Base-by-base conservation (phyloP, 1,140 invertebrate species). In the Drosophila asahinai region DNA sequence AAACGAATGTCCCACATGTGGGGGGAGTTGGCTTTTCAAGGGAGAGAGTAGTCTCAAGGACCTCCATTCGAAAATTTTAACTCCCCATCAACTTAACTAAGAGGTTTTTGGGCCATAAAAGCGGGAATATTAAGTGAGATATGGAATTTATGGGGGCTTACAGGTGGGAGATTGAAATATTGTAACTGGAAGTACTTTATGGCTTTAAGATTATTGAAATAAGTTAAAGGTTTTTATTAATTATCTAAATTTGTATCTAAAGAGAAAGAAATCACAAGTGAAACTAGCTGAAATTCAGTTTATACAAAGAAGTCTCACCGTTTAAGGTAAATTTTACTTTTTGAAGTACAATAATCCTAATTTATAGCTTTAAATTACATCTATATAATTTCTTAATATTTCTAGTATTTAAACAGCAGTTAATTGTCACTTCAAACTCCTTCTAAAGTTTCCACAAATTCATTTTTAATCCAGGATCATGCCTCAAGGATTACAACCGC, bases 1-100 rank as follows among this genome's bases (percentile, higher is more conserved):
- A 67, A 82, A 63, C 58, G 57, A 51, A 73, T 72, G 66, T 72
- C 27, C 57, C 45, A 64, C 48, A 66, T 54, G 61, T 52, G 54
- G 25, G 33, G 40, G 63, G 22, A 22, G 38, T 8, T 17, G 42
- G 45, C 43, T 14, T 30, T 36, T 1, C 15, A 7, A 15, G 6
- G 40, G 15, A 42, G 5, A 6, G 1, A 1, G 3, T 14, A 2
- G 40, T 7, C 4, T 11, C 1, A 40, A 25, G 54, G 38, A 40
- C 40, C 36, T 25, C 8, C 17, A n/a, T 14, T 15, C 11, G n/a
- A 59, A 47, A 60, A 67, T 52, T 71, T 55, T 22, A 65, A 65
- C 71, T 49, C 36, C 38, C 66, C 49, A 42, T 61, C 49, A 64
- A 80, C 55, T 47, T 55, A 63, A 80, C 33, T 40, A 55, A 77